These are phyloP conservation scores for Xenopus petersii DNA, from an alignment of 2,797 vertebrate genomes.

Conservation along the genomic window DNA sequence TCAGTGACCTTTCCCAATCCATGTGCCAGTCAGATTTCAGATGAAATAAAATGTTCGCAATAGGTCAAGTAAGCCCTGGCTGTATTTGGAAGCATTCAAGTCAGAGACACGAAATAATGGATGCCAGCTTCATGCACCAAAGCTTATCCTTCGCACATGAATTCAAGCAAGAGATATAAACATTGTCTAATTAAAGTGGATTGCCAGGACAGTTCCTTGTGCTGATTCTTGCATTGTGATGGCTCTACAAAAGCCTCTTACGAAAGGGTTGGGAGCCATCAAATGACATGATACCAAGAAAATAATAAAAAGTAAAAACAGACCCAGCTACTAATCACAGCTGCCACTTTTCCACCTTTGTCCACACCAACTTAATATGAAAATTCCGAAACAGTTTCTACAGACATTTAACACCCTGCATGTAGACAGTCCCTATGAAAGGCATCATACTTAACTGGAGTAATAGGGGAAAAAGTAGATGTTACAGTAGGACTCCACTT, in stretches of 20 bases:
- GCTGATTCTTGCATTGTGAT: constrained; percentile 20
- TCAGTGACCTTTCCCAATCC: constrained; percentile 11
- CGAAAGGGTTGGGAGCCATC: no score
- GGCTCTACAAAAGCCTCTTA: background rate
- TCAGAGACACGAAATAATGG: constrained; percentile 18
- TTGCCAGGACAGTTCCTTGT: constrained; percentile 8
- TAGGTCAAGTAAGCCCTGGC: constrained; percentile 7
- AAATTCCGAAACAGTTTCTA: no score
- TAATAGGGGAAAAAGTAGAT: no score
- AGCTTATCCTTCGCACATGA: constrained; percentile 19
- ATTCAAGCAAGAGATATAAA: constrained; percentile 35
- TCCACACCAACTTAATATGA: no score
- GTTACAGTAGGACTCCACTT: no score
- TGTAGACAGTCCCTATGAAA: no score
- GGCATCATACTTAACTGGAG: no score
- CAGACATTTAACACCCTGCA: no score
- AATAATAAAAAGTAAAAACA: no score
- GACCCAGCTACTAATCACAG: no score
- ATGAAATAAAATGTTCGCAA: constrained; percentile 11
- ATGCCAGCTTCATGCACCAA: constrained; percentile 1
- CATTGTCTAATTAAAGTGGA: constrained; percentile 35
- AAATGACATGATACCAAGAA: no score
- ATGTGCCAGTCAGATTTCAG: background rate
- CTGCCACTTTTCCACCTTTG: no score
- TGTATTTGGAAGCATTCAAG: background rate